Evolutionary conservation across 2,797 vertebrate species (phyloP).

Genomic region (Cuculus canorus): DNA sequence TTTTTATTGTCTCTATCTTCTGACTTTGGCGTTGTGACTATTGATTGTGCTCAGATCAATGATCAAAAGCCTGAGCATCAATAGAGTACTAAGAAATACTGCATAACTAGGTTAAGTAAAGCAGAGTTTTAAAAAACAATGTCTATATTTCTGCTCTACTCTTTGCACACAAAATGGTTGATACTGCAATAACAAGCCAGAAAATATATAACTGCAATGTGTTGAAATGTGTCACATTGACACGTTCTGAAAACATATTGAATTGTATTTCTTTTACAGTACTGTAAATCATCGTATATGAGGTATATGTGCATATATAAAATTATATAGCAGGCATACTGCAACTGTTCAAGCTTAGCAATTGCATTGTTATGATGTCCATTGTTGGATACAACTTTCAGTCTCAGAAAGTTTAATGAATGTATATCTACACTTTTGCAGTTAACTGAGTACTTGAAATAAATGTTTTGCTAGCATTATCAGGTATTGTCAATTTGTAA

Average conservation of each 20-base stretch:
- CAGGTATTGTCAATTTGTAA: neutral
- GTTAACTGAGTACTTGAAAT: neutral
- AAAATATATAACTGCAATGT: neutral
- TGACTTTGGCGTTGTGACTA: neutral
- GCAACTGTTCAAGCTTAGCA: neutral
- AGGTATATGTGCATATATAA: neutral
- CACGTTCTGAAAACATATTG: neutral
- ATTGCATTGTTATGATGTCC: neutral
- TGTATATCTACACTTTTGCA: rapidly evolving
- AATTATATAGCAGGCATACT: neutral
- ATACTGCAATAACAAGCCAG: neutral
- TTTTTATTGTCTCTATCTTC: neutral
- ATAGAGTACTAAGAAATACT: neutral
- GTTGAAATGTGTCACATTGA: neutral
- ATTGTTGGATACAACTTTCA: neutral
- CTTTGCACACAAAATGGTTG: neutral
- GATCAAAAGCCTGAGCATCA: neutral
- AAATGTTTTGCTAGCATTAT: neutral
- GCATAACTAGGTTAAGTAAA: neutral
- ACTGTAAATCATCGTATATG: neutral
- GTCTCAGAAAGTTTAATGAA: neutral
- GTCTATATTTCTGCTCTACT: neutral
- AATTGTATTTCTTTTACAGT: neutral
- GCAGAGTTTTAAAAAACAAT: neutral
- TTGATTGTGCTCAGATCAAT: neutral